These are phyloP conservation scores for Zaprionus bogoriensis DNA, from an alignment of 2,888 invertebrate genomes.

Conservation along the genomic window DNA sequence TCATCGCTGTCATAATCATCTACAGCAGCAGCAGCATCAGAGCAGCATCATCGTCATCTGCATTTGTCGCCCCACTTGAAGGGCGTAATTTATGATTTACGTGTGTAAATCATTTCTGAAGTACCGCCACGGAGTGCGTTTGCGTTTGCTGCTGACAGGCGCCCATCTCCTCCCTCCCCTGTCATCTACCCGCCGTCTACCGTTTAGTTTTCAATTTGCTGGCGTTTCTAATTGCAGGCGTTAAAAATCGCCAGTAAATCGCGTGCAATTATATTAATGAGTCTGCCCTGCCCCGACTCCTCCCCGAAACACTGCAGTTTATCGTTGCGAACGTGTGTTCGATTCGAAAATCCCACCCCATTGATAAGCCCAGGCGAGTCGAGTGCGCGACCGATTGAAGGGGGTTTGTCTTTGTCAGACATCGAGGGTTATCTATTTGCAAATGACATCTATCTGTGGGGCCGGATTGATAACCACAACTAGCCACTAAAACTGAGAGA, in stretches of 20 bases:
- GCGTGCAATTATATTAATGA: constrained; percentile 60
- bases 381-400: constrained; percentile 10
- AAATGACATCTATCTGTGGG: constrained; percentile 22
- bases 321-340: constrained; percentile 63
- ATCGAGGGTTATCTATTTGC: constrained; percentile 30
- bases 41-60: constrained; percentile 52
- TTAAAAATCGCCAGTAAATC: constrained; percentile 53
- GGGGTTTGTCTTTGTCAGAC: constrained; percentile 27
- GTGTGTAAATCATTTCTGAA: constrained; percentile 75
- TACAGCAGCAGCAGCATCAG: background rate
- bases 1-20: constrained; percentile 16
- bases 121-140: constrained; percentile 35
- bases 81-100: constrained; percentile 73
- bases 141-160: constrained; percentile 54
- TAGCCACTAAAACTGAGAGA: background rate
- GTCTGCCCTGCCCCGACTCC: background rate
- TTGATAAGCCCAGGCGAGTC: constrained; percentile 24
- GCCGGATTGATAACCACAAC: constrained; percentile 23
- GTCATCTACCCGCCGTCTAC: background rate
- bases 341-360: constrained; percentile 36
- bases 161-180: background rate
- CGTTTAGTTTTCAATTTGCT: constrained; percentile 56
- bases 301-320: constrained; percentile 56
- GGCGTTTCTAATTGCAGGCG: constrained; percentile 69
- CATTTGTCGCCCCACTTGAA: constrained; percentile 69